These are phyloP conservation scores for Brachionichthys hirsutus DNA, from an alignment of 2,113 vertebrate genomes.

Conservation along the genomic window DNA sequence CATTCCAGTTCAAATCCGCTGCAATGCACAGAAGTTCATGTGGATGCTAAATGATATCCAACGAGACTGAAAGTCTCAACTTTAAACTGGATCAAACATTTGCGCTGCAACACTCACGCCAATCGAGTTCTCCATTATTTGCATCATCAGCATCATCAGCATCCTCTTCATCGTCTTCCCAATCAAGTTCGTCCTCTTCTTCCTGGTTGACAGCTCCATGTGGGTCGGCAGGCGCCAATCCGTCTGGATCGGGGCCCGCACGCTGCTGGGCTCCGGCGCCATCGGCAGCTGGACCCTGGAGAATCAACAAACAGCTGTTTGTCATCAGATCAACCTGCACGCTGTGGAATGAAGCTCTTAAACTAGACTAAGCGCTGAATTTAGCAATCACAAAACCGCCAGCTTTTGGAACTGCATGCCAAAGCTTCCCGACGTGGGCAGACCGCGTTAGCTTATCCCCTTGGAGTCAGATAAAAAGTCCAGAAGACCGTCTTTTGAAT, in stretches of 20 bases:
- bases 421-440: too few relatives aligned
- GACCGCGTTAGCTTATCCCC: too few relatives aligned
- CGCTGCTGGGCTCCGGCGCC: slow-evolving; percentile 21
- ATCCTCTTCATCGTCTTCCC: slow-evolving; percentile 80
- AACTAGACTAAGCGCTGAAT: too few relatives aligned
- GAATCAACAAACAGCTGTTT: neutral
- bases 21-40: slow-evolving; percentile 15
- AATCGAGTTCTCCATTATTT: slow-evolving; percentile 92
- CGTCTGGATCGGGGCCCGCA: slow-evolving; percentile 20
- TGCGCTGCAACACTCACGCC: neutral
- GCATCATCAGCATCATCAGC: slow-evolving; percentile 89
- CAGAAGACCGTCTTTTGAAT: too few relatives aligned
- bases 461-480: too few relatives aligned
- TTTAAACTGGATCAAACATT: neutral
- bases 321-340: neutral
- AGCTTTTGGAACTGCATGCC: too few relatives aligned
- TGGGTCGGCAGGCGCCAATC: slow-evolving; percentile 24
- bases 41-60: neutral
- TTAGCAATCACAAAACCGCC: too few relatives aligned
- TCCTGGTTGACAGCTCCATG: slow-evolving; percentile 32
- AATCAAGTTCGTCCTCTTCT: slow-evolving; percentile 46
- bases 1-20: slow-evolving; percentile 99
- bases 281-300: slow-evolving; percentile 72
- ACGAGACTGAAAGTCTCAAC: too few relatives aligned
- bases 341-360: too few relatives aligned